Conservation (phyloP, 1,140 invertebrate species). For the Melanaphis sacchari region DNA sequence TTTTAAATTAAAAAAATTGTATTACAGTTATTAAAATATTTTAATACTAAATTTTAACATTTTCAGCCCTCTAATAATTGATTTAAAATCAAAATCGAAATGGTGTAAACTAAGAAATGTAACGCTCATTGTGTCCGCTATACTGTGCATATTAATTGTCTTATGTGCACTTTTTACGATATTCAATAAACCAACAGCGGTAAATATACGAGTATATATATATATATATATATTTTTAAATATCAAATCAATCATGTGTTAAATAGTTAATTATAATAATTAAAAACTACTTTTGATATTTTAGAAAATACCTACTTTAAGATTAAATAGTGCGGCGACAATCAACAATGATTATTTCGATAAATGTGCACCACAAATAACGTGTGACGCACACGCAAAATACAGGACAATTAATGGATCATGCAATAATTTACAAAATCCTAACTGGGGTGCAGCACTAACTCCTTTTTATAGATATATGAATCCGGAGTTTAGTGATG, state of each 20-base stretch:
- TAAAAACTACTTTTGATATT: background rate
- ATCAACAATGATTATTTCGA: conserved; percentile 35
- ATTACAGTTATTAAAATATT: background rate
- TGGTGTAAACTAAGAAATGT: background rate
- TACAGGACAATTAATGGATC: conserved; percentile 79
- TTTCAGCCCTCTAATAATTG: background rate
- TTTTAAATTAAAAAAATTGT: background rate
- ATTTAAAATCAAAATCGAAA: background rate
- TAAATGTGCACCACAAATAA: background rate
- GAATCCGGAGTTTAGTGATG: conserved; percentile 79
- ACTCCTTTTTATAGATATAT: conserved; percentile 78
- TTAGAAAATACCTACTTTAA: background rate
- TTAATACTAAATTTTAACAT: background rate
- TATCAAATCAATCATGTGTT: background rate
- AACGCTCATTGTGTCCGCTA: background rate
- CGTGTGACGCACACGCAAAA: conserved; percentile 55
- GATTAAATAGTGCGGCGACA: background rate
- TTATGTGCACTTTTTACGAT: background rate
- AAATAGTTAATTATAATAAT: background rate
- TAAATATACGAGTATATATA: too few relatives aligned
- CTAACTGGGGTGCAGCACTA: conserved; percentile 75
- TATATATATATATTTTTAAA: background rate
- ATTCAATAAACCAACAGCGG: background rate
- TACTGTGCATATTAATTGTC: background rate
- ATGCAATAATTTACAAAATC: conserved; percentile 80